phyloP scores from a whole-genome alignment of 2,797 vertebrate genomes.

The Vireo griseus region DNA sequence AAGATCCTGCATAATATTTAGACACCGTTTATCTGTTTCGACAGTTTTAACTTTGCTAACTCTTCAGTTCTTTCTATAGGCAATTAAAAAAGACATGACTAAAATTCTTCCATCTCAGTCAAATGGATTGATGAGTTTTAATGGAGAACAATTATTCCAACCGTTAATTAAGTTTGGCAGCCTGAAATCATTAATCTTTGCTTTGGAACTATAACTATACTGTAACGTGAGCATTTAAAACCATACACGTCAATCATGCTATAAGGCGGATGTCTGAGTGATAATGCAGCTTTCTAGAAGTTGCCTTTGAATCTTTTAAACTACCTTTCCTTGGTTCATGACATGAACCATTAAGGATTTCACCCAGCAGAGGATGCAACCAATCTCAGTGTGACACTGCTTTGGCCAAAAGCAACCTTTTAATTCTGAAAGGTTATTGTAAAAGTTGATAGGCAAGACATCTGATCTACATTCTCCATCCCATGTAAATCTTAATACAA shows the following conservation, averaged over 20 bases:
- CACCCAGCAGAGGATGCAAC: not conserved
- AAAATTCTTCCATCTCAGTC: slow-evolving; percentile 46
- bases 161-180: slow-evolving; percentile 65
- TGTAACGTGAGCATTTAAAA: slow-evolving; percentile 13
- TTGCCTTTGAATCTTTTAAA: not conserved
- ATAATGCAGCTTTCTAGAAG: not conserved
- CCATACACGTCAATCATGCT: not conserved
- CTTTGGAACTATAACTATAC: slow-evolving; percentile 17
- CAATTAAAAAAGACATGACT: slow-evolving; percentile 57
- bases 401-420: not conserved
- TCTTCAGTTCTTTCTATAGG: slow-evolving; percentile 34
- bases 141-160: slow-evolving; percentile 54
- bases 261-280: not conserved
- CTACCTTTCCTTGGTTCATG: not conserved
- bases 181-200: slow-evolving; percentile 50
- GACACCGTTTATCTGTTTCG: not conserved
- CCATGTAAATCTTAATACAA: not conserved
- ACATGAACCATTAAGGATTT: not conserved
- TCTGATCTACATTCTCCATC: not conserved
- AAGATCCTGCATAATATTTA: slow-evolving; percentile 56
- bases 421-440: not conserved
- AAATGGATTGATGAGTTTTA: slow-evolving; percentile 56
- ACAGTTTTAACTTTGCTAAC: slow-evolving; percentile 21
- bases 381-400: not conserved
- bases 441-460: not conserved